Base-by-base conservation (phyloP, 2,797 vertebrate genomes). In the Takifugu ocellatus region DNA sequence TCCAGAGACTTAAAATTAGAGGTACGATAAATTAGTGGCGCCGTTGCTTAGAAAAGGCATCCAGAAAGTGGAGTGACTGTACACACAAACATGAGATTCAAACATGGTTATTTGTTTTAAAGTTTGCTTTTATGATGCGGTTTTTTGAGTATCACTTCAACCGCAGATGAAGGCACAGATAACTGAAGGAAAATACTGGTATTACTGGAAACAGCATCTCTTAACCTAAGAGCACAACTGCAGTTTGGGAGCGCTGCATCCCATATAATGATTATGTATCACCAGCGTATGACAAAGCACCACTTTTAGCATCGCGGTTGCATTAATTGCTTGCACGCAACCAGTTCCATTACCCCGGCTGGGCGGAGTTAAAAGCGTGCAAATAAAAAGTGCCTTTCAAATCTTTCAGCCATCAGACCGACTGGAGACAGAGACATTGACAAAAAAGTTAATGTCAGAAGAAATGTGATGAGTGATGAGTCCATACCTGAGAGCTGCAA, bases 241-340 rank as follows among this genome's bases (percentile, higher is more conserved):
- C 68, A 70, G 69, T 72, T 83, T 79, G 77, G 77, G 58, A 88
- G 84, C 53, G 71, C 77, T 81, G 81, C 79, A 82, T 88, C 84
- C 72, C 85, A 88, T 84, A 71, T 90, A 91, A 92, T 91, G 89
- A 92, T 92, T 93, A 91, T 90, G 86, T 77, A 87, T 91, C 88
- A 90, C 79, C 68, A 63, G 74, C 33, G 77, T 87, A 93, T 90
- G 91, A 92, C 88, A 87, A 90, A 93, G 92, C 88, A 91, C 90
- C 89, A 90, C 91, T 93, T 92, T 91, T 90, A 90, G 87, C 81
- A 88, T 89, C 90, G 91, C 70, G 90, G 91, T 91, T 88, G 85
- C 89, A 87, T 91, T 92, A 92, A 90, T 89, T 92, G 90, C 88
- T 88, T 77, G 78, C 78, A 77, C 79, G 59, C 84, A 86, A 88